phyloP scores from a whole-genome alignment of 2,888 invertebrate species.

The Hesperia comma region DNA sequence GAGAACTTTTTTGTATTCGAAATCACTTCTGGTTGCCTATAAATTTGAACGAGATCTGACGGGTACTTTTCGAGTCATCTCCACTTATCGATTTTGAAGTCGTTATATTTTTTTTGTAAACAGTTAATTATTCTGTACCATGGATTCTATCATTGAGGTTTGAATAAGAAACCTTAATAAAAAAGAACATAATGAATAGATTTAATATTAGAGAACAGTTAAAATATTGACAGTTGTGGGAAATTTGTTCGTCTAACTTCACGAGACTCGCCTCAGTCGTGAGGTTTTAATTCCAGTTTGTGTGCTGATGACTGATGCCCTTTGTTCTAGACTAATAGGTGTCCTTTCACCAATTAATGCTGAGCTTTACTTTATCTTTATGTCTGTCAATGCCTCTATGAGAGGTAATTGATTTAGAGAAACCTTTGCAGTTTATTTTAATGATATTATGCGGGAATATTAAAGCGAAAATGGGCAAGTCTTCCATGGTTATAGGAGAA shows the following conservation, averaged over 20 bases:
- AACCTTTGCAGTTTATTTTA: slow-evolving; percentile 7
- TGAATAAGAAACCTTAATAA: no score
- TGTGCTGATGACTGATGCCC: slow-evolving; percentile 35
- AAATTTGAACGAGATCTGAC: no score
- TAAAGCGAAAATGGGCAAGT: background rate
- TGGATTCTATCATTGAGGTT: no score
- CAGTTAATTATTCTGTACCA: no score
- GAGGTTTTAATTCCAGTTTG: slow-evolving; percentile 31
- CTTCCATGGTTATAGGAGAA: no score
- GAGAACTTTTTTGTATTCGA: no score
- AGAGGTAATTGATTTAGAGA: background rate
- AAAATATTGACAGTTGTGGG: slow-evolving; percentile 21
- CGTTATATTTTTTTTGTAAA: no score
- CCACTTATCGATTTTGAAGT: no score
- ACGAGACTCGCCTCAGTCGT: slow-evolving; percentile 44
- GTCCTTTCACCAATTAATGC: slow-evolving; percentile 37
- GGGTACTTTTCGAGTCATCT: no score
- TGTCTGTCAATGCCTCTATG: slow-evolving; percentile 9
- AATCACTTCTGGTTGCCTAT: no score
- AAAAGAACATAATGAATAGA: no score
- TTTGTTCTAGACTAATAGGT: slow-evolving; percentile 34
- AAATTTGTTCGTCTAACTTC: slow-evolving; percentile 50
- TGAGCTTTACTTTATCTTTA: slow-evolving; percentile 29
- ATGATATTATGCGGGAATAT: slow-evolving; percentile 1
- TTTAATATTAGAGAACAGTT: background rate